phyloP scores from a whole-genome alignment of 2,113 vertebrate species.

The Nipponia nippon region DNA sequence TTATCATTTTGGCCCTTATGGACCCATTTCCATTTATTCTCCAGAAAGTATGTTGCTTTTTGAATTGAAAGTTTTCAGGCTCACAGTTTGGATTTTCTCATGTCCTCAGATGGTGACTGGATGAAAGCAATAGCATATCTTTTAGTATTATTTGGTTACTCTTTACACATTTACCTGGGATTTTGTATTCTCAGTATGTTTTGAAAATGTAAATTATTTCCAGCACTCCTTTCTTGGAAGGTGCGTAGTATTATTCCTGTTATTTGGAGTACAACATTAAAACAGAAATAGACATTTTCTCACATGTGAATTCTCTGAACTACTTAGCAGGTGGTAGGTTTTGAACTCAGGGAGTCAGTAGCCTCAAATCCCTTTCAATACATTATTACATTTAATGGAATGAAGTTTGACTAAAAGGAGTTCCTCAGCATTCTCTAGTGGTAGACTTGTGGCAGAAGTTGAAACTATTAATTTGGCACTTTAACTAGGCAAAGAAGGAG shows the following conservation, averaged over 20 bases:
- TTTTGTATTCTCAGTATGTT: not conserved
- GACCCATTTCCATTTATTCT: not conserved
- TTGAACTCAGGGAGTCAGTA: fast-evolving
- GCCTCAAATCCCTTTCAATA: not conserved
- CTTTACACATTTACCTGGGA: not conserved
- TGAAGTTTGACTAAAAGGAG: not conserved
- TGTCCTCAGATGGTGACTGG: not conserved
- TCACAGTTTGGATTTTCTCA: not conserved
- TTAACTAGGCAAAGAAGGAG: not conserved
- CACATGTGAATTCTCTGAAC: not conserved
- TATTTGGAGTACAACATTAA: not conserved
- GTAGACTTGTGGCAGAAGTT: not conserved
- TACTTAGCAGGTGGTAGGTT: not conserved
- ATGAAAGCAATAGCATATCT: not conserved
- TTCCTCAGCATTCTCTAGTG: not conserved
- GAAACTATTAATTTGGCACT: not conserved
- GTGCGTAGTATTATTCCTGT: not conserved
- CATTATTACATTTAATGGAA: not conserved
- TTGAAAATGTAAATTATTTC: not conserved
- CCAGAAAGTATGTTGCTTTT: not conserved
- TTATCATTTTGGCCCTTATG: not conserved
- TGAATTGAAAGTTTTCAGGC: not conserved
- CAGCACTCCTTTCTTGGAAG: not conserved
- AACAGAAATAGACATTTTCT: not conserved
- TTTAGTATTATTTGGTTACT: not conserved